Evolutionary conservation across 53 echinoderm and acorn worm species (phyloP), one percentile per base, ranked within the genome.

Genomic region (Mesocentrotus franciscanus): DNA sequence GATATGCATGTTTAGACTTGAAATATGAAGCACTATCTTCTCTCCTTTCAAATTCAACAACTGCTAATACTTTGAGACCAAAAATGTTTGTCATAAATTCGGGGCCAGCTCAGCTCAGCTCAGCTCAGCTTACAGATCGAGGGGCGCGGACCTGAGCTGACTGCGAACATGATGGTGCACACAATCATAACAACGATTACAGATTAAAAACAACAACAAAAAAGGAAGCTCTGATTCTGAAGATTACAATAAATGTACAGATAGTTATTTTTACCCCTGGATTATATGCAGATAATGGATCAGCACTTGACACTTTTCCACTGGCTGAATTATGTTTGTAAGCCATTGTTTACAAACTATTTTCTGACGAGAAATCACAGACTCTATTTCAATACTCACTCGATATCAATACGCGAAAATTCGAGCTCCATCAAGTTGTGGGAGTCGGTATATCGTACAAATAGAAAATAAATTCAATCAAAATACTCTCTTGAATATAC

Each of bases 221-320:
- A 79, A 39, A 8, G 17, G 18, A 36, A n/a, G n/a, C n/a, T n/a
- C n/a, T n/a, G 81, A 16, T 20, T 39, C 9, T 17, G 8, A 81
- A 81, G 16, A 20, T n/a, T 81, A 39, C 17, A 81, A 9, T 22
- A 9, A 81, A 24, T 57, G n/a, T 58, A 57, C 14, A 58, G 11
- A 26, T 56, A 11, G 10, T 12, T 9, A 15, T 42, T 58, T 17
- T 84, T 57, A 97, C 97, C 90, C 78, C 93, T 30, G 97, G 97
- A 60, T 96, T 85, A 90, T 97, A 97, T 61, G 97, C 97, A 61
- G 93, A 95, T 60, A 95, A 85, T 85, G 97, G 96, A 22, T 83
- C 79, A 60, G 96, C 70, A 7, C 78, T 75, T 14, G 95, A 93
- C 56, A 97, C 85, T 85, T 94, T 96, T 57, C 97, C 97, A 71